Conservation (phyloP, 1,140 invertebrate genomes). For the Nebria ingens region DNA sequence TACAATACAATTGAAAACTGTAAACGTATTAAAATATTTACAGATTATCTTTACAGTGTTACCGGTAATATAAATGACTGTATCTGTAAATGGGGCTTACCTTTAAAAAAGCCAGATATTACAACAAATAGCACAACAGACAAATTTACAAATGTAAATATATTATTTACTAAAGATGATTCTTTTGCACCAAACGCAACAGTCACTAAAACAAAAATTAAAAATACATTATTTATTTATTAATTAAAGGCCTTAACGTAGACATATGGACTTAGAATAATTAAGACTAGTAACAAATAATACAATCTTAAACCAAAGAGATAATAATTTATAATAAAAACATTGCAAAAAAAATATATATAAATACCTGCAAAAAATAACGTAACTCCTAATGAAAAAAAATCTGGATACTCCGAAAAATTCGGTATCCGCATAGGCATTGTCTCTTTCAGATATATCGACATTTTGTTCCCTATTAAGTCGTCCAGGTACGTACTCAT, state of each 20-base stretch:
- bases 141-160: constrained; percentile 65
- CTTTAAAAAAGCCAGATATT: constrained; percentile 56
- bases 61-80: too few species aligned
- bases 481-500: constrained; percentile 63
- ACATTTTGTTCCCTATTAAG: constrained; percentile 51
- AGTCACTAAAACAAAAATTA: constrained; percentile 32
- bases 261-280: too few species aligned
- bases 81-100: constrained; percentile 34
- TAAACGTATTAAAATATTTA: background rate
- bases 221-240: too few species aligned
- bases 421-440: constrained; percentile 45
- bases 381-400: constrained; percentile 49
- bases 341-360: too few species aligned
- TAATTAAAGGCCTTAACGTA: too few species aligned
- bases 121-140: constrained; percentile 60
- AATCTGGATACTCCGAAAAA: constrained; percentile 56
- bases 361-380: constrained; percentile 45
- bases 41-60: too few species aligned
- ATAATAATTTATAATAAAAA: too few species aligned
- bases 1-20: constrained; percentile 5
- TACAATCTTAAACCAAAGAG: too few species aligned
- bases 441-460: constrained; percentile 43
- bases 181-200: constrained; percentile 63
- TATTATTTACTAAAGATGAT: constrained; percentile 61
- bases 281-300: too few species aligned